These are phyloP conservation scores for Tachina fera DNA, from an alignment of 2,888 invertebrate species.

Conservation along the genomic window DNA sequence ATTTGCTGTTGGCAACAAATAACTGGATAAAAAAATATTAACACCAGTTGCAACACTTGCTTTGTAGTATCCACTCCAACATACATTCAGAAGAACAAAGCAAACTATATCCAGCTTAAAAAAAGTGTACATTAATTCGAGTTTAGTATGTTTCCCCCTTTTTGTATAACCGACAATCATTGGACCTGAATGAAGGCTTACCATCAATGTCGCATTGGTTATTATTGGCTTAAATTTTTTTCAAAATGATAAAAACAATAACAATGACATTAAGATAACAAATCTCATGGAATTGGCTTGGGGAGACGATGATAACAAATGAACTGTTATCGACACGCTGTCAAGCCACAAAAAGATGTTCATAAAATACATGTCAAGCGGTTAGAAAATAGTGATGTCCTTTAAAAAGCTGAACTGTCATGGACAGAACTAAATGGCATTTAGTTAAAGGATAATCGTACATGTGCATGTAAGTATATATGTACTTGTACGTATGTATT, in stretches of 20 bases:
- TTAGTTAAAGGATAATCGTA: conserved; percentile 7
- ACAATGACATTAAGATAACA: conserved; percentile 46
- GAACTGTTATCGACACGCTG: conserved; percentile 63
- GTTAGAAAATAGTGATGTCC: conserved; percentile 38
- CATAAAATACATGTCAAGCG: conserved; percentile 42
- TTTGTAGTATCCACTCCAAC: not conserved
- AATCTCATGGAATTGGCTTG: not conserved
- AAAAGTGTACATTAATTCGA: conserved; percentile 56
- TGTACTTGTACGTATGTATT: too few species aligned
- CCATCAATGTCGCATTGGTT: conserved; percentile 72
- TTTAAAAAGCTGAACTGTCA: conserved; percentile 52
- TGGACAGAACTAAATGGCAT: conserved; percentile 18
- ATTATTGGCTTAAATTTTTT: conserved; percentile 64
- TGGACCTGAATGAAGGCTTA: conserved; percentile 62
- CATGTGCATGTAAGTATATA: too few species aligned
- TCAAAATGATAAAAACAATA: conserved; percentile 53
- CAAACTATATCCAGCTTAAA: conserved; percentile 9
- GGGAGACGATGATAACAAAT: conserved; percentile 26
- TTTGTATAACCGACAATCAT: conserved; percentile 35
- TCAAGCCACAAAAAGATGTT: conserved; percentile 30
- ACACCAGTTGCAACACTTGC: conserved; percentile 62
- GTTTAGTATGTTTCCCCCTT: not conserved
- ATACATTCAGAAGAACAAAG: not conserved
- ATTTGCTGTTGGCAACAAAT: conserved; percentile 1
- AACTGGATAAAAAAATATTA: conserved; percentile 62